Base-by-base conservation (phyloP, 1,140 invertebrate species). In the Mizuhopecten yessoensis region DNA sequence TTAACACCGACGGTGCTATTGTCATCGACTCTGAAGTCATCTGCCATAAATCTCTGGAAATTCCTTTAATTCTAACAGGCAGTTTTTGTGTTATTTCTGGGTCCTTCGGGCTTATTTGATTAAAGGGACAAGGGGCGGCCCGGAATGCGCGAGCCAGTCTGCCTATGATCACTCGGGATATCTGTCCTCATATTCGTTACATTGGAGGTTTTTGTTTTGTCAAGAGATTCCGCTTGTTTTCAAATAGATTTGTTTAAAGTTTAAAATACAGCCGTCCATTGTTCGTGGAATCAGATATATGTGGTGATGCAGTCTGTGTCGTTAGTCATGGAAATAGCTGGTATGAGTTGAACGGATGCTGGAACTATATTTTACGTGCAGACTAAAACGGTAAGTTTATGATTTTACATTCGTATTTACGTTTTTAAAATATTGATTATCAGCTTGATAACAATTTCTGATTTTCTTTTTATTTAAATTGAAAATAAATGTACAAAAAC, bases 21-120 rank as follows among this genome's bases (percentile, higher is more conserved):
- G 57, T 75, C 57, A 75, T 29, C 57, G n/a, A 29, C 23, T 75
- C 57, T n/a, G 29, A n/a, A 75, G 57, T 75, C 57, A 75, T 75
- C 57, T 75, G 57, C 57, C 57, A 75, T 75, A 75, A 75, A 75
- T 75, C 57, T 75, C 57, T 75, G 29, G n/a, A 75, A 75, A 75
- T 75, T 75, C 57, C 57, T 75, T 75, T 75, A 75, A 75, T 75
- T 75, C 57, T 75, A 75, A 75, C 57, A 75, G 57, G 57, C 57
- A 75, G 57, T 75, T 75, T 57, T 75, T 75, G 57, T 75, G 57
- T 75, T 75, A 75, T 75, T 75, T n/a, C 57, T 29, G 57, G 57
- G 57, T 29, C 57, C 57, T 75, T 75, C 57, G 11, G 57, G 57
- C 57, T 29, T 75, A 75, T 75, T 75, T 75, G 57, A 75, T 75